phyloP scores from a whole-genome alignment of 2,797 vertebrate genomes.

The Crocodylus rhombifer region DNA sequence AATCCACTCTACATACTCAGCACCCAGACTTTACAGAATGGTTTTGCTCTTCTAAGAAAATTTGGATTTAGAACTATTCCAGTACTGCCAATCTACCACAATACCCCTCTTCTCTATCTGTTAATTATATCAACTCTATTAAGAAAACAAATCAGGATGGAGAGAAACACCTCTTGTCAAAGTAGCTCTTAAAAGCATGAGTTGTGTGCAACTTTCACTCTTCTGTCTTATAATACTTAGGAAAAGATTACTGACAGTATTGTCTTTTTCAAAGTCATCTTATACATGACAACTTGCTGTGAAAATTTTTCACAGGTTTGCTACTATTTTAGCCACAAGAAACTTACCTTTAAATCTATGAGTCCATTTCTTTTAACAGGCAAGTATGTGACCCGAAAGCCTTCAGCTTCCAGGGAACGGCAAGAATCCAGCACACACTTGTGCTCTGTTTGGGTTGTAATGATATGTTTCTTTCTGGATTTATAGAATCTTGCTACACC shows the following conservation, averaged over 20 bases:
- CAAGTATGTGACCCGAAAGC: constrained; percentile 93
- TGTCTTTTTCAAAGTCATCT: not conserved
- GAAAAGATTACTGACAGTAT: not conserved
- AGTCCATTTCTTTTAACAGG: constrained; percentile 92
- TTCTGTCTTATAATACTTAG: not conserved
- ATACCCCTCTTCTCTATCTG: not conserved
- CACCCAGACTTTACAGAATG: not conserved
- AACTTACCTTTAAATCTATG: constrained; percentile 89
- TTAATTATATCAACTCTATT: not conserved
- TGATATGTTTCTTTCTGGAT: constrained; percentile 91
- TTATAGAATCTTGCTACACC: constrained; percentile 95
- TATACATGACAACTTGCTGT: not conserved
- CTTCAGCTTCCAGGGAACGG: constrained; percentile 92
- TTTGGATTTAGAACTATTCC: not conserved
- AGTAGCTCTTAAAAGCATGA: not conserved
- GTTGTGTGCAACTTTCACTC: not conserved
- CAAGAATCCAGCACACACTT: constrained; percentile 99
- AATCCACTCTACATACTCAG: not conserved
- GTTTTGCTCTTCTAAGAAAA: not conserved
- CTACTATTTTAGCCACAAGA: not conserved
- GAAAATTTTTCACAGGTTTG: not conserved
- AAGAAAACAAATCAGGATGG: not conserved
- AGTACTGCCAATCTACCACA: not conserved
- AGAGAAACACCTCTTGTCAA: not conserved
- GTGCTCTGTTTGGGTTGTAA: constrained; percentile 96